A percentile compares a stretch with the other conserved stretches of the same genome.
These are phyloP conservation scores for Zootoca vivipara DNA, from an alignment of 2,113 vertebrate genomes.

Conservation along the genomic window DNA sequence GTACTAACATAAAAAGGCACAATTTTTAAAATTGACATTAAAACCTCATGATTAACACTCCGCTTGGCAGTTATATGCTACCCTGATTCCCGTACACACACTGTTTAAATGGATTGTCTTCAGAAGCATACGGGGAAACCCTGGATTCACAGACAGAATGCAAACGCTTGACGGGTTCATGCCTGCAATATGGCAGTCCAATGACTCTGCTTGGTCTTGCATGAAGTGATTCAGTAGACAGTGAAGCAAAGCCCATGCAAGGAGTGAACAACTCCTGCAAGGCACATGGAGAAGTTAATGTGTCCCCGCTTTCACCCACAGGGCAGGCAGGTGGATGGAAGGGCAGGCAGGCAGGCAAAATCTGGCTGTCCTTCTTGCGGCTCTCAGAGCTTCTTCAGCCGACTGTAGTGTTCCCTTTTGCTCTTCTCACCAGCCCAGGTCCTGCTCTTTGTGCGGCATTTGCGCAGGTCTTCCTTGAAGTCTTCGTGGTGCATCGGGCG, in stretches of 20 bases:
- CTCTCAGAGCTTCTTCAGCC: constrained; percentile 89
- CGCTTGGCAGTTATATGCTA: neutral
- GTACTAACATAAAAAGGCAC: constrained; percentile 63
- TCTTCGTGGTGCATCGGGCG: constrained; percentile 95
- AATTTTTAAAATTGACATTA: constrained; percentile 34
- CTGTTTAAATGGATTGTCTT: rapidly evolving
- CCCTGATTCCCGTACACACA: neutral
- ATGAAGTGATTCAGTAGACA: neutral
- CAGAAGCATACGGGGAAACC: neutral
- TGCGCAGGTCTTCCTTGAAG: constrained; percentile 91
- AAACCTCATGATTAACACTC: neutral
- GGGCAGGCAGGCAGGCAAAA: neutral
- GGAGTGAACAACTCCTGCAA: rapidly evolving
- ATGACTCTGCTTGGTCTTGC: neutral
- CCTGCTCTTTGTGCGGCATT: constrained; percentile 90
- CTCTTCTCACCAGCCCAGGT: constrained; percentile 96
- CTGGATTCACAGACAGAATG: neutral
- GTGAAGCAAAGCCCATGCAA: neutral
- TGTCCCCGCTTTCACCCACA: neutral
- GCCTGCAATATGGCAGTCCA: rapidly evolving
- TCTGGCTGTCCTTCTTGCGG: rapidly evolving
- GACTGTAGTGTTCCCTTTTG: constrained; percentile 93
- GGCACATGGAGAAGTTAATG: too few relatives aligned
- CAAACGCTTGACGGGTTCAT: rapidly evolving
- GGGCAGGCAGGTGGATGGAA: rapidly evolving